These are phyloP conservation scores for Sarcophaga peregrina DNA, from an alignment of 1,140 invertebrate genomes.

Conservation along the genomic window DNA sequence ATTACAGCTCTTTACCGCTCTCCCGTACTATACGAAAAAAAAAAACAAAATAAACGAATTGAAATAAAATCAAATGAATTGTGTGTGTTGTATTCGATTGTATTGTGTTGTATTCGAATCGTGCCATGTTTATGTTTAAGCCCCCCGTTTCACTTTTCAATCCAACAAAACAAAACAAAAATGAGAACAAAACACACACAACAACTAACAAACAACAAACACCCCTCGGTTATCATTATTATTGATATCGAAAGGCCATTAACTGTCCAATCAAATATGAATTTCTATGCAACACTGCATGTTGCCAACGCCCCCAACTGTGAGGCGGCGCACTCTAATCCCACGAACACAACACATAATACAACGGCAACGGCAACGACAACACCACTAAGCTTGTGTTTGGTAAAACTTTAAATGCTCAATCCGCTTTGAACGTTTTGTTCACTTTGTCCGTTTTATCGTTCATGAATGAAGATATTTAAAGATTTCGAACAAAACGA, in stretches of 20 bases:
- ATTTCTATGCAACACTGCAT: constrained; percentile 54
- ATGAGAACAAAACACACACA: not conserved
- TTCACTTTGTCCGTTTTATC: too few species aligned
- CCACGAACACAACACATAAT: not conserved
- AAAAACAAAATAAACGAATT: not conserved
- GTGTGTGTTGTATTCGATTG: not conserved
- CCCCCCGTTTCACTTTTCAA: not conserved
- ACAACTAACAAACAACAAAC: constrained; percentile 13
- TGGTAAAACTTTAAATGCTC: not conserved
- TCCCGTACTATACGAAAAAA: not conserved
- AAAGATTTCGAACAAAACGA: not conserved
- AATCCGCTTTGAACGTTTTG: not conserved
- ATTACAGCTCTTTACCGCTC: constrained; percentile 51
- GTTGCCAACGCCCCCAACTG: constrained; percentile 64
- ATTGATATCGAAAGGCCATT: constrained; percentile 46
- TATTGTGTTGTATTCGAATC: constrained; percentile 2
- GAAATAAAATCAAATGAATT: not conserved
- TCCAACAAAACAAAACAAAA: not conserved
- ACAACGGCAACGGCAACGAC: not conserved
- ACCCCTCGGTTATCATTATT: constrained; percentile 41
- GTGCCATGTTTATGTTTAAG: not conserved
- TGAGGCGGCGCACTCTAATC: constrained; percentile 63
- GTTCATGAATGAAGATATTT: constrained; percentile 37
- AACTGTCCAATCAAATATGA: constrained; percentile 49
- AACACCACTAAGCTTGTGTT: not conserved